Percentiles rank a stretch among this genome's conserved stretches.
phyloP scores from a whole-genome alignment of 2,113 vertebrate species.

The Gymnogyps californianus region DNA sequence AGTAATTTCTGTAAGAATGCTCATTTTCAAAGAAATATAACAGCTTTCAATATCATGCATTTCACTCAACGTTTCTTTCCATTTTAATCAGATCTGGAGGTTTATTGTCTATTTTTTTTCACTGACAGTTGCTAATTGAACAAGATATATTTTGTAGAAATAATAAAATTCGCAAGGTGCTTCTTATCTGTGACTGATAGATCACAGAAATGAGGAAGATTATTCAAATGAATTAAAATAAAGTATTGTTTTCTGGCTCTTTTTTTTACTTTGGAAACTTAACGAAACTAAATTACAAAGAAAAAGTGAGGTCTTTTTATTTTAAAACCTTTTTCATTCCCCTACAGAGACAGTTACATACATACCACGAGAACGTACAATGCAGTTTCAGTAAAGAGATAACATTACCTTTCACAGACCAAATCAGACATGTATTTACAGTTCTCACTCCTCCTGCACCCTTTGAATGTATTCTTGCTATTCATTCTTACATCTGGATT shows the following conservation, averaged over 20 bases:
- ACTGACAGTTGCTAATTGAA: conserved; percentile 27
- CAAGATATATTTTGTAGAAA: conserved; percentile 23
- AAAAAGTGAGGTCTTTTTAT: not conserved
- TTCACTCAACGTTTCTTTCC: not conserved
- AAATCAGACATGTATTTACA: conserved; percentile 36
- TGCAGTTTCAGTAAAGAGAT: not conserved
- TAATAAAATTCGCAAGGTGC: conserved; percentile 28
- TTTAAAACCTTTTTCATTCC: not conserved
- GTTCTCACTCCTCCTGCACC: conserved; percentile 14
- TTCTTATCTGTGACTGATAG: conserved; percentile 20
- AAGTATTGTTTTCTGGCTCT: conserved; percentile 1
- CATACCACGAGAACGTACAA: not conserved
- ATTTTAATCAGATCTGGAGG: conserved; percentile 6
- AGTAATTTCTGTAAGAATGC: conserved; percentile 14
- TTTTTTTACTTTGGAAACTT: conserved; percentile 17
- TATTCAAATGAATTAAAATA: conserved; percentile 34
- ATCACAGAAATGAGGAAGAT: conserved; percentile 27
- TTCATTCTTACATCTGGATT: conserved; percentile 48
- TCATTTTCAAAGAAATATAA: conserved; percentile 42
- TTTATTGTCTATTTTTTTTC: conserved; percentile 30
- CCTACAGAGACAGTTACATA: not conserved
- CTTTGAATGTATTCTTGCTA: not conserved
- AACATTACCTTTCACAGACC: not conserved
- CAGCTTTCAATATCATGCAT: not conserved
- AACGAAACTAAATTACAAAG: not conserved